phyloP scores from a whole-genome alignment of 2,797 vertebrate species.

The Coilia nasus region DNA sequence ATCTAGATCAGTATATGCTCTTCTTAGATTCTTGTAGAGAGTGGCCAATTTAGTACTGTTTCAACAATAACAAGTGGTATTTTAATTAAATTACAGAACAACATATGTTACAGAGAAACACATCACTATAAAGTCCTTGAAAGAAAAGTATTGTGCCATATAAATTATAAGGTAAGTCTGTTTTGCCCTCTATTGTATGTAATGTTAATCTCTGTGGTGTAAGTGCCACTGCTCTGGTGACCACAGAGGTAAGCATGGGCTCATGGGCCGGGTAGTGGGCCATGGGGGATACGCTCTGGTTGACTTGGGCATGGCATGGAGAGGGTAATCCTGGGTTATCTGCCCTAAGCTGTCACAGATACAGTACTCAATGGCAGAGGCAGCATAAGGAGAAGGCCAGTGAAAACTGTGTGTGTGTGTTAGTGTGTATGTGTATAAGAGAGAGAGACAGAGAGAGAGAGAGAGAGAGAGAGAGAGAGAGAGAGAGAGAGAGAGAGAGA shows the following conservation, averaged over 20 bases:
- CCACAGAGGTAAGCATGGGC: background rate
- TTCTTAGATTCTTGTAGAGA: background rate
- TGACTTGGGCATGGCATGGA: conserved; percentile 64
- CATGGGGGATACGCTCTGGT: conserved; percentile 5
- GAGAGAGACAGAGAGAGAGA: background rate
- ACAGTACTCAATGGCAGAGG: conserved; percentile 69
- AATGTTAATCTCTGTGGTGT: background rate
- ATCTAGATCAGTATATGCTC: background rate
- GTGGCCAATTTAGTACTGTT: background rate
- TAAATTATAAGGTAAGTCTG: background rate
- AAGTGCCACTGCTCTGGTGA: background rate
- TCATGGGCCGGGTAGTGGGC: conserved; percentile 36
- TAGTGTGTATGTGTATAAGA: background rate
- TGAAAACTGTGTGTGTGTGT: conserved; percentile 36
- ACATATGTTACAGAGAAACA: background rate
- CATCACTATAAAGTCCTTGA: background rate
- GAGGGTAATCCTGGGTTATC: conserved; percentile 79
- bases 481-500: conserved; percentile 53
- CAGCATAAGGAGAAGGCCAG: conserved; percentile 49
- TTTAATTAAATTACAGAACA: background rate
- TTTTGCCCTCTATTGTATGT: background rate
- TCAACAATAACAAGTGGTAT: background rate
- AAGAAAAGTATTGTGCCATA: background rate
- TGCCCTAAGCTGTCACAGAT: conserved; percentile 82
- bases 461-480: background rate